Evolutionary conservation across 1,140 invertebrate species (phyloP).

Genomic region (Rhynchophorus ferrugineus): DNA sequence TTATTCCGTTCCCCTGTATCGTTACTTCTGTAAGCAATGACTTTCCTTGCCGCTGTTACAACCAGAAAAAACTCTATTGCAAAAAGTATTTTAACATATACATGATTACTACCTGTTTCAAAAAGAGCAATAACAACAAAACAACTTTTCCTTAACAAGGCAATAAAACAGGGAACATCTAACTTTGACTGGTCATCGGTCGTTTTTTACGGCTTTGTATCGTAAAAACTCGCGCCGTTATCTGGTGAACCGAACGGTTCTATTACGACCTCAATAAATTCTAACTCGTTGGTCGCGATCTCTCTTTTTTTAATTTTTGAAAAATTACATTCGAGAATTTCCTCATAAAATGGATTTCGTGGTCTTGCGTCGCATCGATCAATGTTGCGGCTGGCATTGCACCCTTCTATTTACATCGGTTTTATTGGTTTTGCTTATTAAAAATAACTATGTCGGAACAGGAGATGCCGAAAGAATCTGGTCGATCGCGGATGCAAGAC

Average conservation of each 20-base stretch:
- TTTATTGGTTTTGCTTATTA: slow-evolving; percentile 20
- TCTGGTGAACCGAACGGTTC: not conserved
- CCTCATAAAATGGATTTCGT: slow-evolving; percentile 17
- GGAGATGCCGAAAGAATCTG: too few species aligned
- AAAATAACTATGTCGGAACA: too few species aligned
- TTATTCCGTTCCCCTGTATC: too few species aligned
- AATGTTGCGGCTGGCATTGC: slow-evolving; percentile 20
- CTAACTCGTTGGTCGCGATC: not conserved
- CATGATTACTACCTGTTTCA: too few species aligned
- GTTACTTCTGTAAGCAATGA: too few species aligned
- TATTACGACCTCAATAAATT: not conserved
- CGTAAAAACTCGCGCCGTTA: not conserved
- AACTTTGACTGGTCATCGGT: not conserved
- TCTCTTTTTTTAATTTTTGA: slow-evolving; percentile 10
- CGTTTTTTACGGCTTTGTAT: not conserved
- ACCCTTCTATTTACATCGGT: slow-evolving; percentile 13
- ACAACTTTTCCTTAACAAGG: not conserved
- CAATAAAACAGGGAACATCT: not conserved
- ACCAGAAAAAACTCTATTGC: too few species aligned
- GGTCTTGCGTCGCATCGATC: slow-evolving; percentile 20
- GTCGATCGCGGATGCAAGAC: too few species aligned
- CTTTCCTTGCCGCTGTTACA: too few species aligned
- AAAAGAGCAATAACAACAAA: not conserved
- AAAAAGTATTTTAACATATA: too few species aligned
- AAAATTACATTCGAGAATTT: slow-evolving; percentile 19